phyloP scores from a whole-genome alignment of 2,113 vertebrate genomes.

The Cisticola juncidis region DNA sequence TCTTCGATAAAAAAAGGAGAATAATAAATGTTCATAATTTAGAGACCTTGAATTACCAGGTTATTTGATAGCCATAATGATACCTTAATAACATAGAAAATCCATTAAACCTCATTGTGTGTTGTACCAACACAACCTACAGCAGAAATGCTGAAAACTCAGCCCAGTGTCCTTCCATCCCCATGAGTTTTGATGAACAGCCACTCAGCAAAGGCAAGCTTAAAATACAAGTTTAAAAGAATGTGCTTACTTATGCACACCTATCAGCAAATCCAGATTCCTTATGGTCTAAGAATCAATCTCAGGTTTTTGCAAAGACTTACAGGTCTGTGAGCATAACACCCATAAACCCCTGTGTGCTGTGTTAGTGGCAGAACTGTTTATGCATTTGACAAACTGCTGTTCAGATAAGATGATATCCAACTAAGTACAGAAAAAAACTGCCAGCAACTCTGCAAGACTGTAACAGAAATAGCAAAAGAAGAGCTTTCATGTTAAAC shows the following conservation, averaged over 20 bases:
- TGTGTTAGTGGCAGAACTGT: not conserved
- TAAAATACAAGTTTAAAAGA: not conserved
- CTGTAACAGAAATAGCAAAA: not conserved
- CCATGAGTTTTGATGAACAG: not conserved
- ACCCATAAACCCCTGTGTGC: not conserved
- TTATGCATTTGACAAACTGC: constrained; percentile 11
- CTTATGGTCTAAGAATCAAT: not conserved
- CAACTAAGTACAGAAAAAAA: constrained; percentile 16
- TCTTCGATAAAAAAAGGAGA: not conserved
- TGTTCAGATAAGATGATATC: constrained; percentile 30
- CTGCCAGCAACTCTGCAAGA: constrained; percentile 14
- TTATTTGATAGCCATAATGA: not conserved
- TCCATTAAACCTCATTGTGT: not conserved
- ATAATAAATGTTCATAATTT: not conserved
- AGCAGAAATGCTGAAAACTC: not conserved
- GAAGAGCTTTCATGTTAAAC: not conserved
- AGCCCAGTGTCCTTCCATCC: not conserved
- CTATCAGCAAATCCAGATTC: not conserved
- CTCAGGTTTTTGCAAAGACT: not conserved
- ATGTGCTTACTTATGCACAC: not conserved
- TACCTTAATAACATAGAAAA: not conserved
- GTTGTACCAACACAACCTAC: not conserved
- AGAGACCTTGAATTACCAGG: not conserved
- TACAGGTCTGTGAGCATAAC: not conserved
- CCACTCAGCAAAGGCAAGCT: not conserved